Evolutionary conservation across 2,113 vertebrate genomes (phyloP), one percentile per base, ranked within the genome.

Genomic region (Oryzias melastigma): DNA sequence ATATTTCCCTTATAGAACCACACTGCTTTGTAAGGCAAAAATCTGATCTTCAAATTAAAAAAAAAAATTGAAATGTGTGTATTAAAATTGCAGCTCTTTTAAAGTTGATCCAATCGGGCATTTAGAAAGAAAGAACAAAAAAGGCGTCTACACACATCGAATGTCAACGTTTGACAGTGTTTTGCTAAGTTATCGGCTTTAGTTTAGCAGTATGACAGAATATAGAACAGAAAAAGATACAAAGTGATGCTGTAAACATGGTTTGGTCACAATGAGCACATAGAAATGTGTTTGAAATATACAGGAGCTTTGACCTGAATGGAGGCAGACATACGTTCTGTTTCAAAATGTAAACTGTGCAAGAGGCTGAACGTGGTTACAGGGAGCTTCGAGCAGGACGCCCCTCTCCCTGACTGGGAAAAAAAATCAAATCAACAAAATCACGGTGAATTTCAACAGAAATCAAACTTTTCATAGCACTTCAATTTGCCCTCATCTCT

Each of bases 341-440:
- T 88, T 89, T 88, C 77, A 86, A 83, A 84, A 89, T 89, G 90
- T 92, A 92, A 92, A 92, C 91, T 85, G 88, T 88, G 81, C 90
- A 87, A 88, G 87, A 86, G 89, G 87, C 87, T 79, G 75, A 89
- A 81, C 69, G 86, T 87, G 90, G 78, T 83, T 58, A 76, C 83
- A 83, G 80, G 88, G 89, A 86, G 81, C 85, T 83, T 69, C 61
- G 75, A 73, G 70, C 73, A 35, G 65, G 65, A 82, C 59, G 63
- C 53, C 79, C n/a, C 63, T 82, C 73, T 75, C 78, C 82, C 80
- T 80, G 74, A 86, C 76, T 65, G 73, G 82, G 77, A 65, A 85
- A 88, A 88, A 22, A 35, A 10, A 35, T 12, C 1, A 3, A 35
- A 77, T 74, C 71, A 89, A 88, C 68, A 75, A 71, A 86, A 76